Evolutionary conservation across 2,888 invertebrate genomes (phyloP), one percentile per base, ranked within the genome.

Genomic region (Diloba caeruleocephala): DNA sequence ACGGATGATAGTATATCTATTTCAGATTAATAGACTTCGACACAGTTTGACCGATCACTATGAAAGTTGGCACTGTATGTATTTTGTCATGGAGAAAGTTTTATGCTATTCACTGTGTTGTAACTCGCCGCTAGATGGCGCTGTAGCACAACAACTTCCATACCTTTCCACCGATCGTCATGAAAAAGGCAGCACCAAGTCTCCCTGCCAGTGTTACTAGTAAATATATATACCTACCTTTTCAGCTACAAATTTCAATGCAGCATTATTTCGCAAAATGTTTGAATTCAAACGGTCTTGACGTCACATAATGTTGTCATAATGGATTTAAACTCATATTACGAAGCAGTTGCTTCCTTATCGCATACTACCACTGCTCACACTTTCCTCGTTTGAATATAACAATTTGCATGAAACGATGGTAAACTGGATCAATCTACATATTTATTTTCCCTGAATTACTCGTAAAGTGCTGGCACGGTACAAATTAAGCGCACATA

Each of bases 371-470:
- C 8, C 57, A 52, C 45, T 32, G 10, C 19, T 39, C 43, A 39
- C 29, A 31, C 44, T 37, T 2, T 23, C 31, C n/a, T n/a, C 7
- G 21, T 4, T 10, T 8, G 19, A 38, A 31, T 42, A 36, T 43
- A 57, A 43, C 42, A 63, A 66, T 65, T 65, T 66, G 39, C 52
- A 57, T 62, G 12, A 25, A 25, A 29, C 49, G 49, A 64, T 57
- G 39, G 23, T 37, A 57, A 39, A 57, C 28, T 66, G 39, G 57
- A 62, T 62, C 39, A 41, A 65, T 66, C 29, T 65, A 28, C 51
- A 65, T 51, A 34, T 46, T 57, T 60, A 48, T 32, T 13, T 45
- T 17, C 17, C 14, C 26, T 1, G 2, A 39, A 46, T 29, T 38
- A 28, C 23, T 26, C 14, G 25, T 10, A 10, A 36, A 41, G 21